A percentile compares a stretch with the other conserved stretches of the same genome.
Evolutionary conservation across 2,797 vertebrate genomes (phyloP).

Genomic region (Semotilus atromaculatus): DNA sequence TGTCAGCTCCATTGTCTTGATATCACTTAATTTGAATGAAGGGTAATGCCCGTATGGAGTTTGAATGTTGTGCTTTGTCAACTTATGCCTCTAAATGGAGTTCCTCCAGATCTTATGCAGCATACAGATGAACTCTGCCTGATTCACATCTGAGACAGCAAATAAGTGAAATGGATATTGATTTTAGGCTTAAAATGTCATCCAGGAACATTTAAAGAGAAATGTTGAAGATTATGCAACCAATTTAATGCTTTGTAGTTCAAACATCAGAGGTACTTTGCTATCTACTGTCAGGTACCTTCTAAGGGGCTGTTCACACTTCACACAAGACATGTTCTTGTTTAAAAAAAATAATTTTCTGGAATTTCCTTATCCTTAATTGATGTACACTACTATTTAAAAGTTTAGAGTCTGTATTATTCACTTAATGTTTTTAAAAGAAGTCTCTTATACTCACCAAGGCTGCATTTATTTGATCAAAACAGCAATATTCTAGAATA

Average conservation of each 20-base stretch:
- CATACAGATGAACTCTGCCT: constrained; percentile 1
- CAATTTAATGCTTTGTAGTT: background rate
- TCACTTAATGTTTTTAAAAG: background rate
- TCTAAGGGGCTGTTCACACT: background rate
- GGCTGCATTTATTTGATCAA: background rate
- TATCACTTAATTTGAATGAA: constrained; percentile 40
- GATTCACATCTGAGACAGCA: background rate
- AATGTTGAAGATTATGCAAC: background rate
- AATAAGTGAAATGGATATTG: background rate
- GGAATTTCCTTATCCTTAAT: background rate
- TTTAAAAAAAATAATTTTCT: background rate
- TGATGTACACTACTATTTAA: background rate
- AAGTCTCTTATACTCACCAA: background rate
- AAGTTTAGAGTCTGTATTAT: background rate
- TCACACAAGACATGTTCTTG: background rate
- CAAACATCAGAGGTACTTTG: background rate
- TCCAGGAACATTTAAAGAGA: background rate
- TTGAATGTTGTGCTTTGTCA: constrained; percentile 33
- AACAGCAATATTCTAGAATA: background rate
- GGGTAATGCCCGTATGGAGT: constrained; percentile 37
- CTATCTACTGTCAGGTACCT: background rate
- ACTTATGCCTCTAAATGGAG: background rate
- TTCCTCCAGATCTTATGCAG: constrained; percentile 5
- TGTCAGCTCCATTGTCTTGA: constrained; percentile 6
- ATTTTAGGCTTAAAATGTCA: background rate